Evolutionary conservation across 1,140 invertebrate genomes (phyloP).

Genomic region (Tachypleus tridentatus): DNA sequence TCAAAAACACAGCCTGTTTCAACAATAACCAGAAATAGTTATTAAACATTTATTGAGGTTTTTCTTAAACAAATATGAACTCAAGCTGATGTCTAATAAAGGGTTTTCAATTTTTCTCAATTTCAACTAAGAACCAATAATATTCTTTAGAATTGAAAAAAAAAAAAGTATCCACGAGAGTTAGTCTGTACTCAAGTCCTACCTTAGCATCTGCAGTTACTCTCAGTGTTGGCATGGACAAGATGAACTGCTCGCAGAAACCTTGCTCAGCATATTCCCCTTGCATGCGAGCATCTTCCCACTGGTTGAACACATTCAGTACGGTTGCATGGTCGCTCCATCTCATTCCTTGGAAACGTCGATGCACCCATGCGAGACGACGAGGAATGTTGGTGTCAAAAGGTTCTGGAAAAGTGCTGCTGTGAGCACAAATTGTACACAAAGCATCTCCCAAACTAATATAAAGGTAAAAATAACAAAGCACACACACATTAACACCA

Average conservation of each 20-base stretch:
- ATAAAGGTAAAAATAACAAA: not conserved
- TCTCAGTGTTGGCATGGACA: slow-evolving; percentile 66
- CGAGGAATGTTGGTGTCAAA: slow-evolving; percentile 44
- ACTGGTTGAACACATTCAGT: slow-evolving; percentile 79
- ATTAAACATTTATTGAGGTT: too few species aligned
- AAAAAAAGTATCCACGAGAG: not conserved
- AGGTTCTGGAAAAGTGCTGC: slow-evolving; percentile 80
- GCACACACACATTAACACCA: too few species aligned
- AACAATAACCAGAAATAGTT: too few species aligned
- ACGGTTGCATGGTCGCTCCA: slow-evolving; percentile 92
- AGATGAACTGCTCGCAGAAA: slow-evolving; percentile 82
- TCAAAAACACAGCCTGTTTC: too few species aligned
- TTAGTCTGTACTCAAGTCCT: not conserved
- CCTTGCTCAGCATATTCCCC: slow-evolving; percentile 65
- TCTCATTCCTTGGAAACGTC: slow-evolving; percentile 65
- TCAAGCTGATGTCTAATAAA: too few species aligned
- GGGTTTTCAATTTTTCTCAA: too few species aligned
- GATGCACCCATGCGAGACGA: slow-evolving; percentile 59
- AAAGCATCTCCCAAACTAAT: slow-evolving; percentile 67
- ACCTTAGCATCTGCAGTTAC: slow-evolving; percentile 85
- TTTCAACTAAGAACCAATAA: not conserved
- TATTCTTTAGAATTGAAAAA: not conserved
- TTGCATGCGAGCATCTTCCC: slow-evolving; percentile 59
- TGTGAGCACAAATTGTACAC: slow-evolving; percentile 86
- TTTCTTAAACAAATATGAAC: too few species aligned